Conservation (phyloP, 2,888 invertebrate species). For the Trimorus sp. region DNA sequence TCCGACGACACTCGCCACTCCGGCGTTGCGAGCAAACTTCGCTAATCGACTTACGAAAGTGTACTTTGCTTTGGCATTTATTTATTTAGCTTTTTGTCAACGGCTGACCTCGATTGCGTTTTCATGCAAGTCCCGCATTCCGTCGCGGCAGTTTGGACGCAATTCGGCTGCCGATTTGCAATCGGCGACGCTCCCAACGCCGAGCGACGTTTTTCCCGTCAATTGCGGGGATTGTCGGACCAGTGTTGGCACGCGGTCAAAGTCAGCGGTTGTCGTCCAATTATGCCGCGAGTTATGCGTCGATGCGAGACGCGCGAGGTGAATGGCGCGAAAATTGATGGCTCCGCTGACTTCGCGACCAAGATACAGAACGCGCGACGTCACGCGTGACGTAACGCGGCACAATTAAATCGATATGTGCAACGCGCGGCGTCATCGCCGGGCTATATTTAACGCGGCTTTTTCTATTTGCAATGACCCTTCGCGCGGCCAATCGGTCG, state of each 20-base stretch:
- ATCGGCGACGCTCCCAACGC: not conserved
- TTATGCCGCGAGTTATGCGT: no score
- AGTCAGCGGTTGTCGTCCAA: slow-evolving; percentile 12
- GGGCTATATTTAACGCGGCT: slow-evolving; percentile 7
- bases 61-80: slow-evolving; percentile 64
- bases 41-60: slow-evolving; percentile 66
- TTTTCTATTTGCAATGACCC: slow-evolving; percentile 13
- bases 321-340: slow-evolving; percentile 25
- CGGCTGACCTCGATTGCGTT: slow-evolving; percentile 57
- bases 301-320: slow-evolving; percentile 19
- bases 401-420: slow-evolving; percentile 28
- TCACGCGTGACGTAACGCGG: slow-evolving; percentile 22
- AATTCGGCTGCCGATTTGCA: slow-evolving; percentile 20
- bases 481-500: slow-evolving; percentile 5
- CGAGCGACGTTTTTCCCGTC: no score
- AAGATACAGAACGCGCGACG: slow-evolving; percentile 27
- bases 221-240: no score
- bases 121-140: slow-evolving; percentile 38
- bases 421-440: slow-evolving; percentile 5
- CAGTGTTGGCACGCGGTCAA: slow-evolving; percentile 24
- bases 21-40: slow-evolving; percentile 59
- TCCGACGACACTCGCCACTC: slow-evolving; percentile 55
- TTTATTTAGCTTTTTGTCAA: slow-evolving; percentile 62
- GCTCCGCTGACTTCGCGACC: slow-evolving; percentile 32
- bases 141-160: slow-evolving; percentile 28